Percentiles rank a stretch among this genome's conserved stretches.
Evolutionary conservation across 2,113 vertebrate species (phyloP).

Genomic region (Podarcis cretensis): DNA sequence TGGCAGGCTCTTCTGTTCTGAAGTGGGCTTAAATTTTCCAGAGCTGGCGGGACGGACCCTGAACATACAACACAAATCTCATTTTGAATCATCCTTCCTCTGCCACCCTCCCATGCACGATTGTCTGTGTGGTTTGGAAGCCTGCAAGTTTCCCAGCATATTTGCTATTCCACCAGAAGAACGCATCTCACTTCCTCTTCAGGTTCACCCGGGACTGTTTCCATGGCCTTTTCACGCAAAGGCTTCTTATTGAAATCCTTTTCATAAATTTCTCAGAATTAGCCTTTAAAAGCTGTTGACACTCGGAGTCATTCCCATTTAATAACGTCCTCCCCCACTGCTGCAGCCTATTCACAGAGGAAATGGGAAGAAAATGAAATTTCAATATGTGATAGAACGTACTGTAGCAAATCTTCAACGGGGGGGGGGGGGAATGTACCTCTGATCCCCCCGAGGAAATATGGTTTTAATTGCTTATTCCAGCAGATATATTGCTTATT

Average conservation of each 20-base stretch:
- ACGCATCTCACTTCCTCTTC: background rate
- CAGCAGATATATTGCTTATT: background rate
- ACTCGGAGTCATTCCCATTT: background rate
- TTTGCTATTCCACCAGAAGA: background rate
- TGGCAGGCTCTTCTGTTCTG: too few relatives aligned
- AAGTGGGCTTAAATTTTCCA: background rate
- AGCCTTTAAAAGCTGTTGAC: constrained; percentile 9
- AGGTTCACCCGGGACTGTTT: background rate
- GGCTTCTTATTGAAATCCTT: background rate
- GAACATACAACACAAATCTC: background rate
- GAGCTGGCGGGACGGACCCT: background rate
- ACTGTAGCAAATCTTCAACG: background rate
- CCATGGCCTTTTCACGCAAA: background rate
- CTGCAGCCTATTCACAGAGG: background rate
- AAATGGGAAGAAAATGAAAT: constrained; percentile 1
- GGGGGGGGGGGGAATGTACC: too few relatives aligned
- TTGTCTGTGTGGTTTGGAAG: background rate
- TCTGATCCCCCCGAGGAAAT: background rate
- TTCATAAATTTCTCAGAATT: background rate
- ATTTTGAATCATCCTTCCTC: background rate
- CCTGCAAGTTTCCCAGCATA: background rate
- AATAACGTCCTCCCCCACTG: background rate
- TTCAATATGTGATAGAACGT: background rate
- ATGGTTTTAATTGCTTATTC: background rate
- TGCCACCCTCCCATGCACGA: background rate